Conservation (phyloP, 2,888 invertebrate genomes). For the Tipula vernalis region DNA sequence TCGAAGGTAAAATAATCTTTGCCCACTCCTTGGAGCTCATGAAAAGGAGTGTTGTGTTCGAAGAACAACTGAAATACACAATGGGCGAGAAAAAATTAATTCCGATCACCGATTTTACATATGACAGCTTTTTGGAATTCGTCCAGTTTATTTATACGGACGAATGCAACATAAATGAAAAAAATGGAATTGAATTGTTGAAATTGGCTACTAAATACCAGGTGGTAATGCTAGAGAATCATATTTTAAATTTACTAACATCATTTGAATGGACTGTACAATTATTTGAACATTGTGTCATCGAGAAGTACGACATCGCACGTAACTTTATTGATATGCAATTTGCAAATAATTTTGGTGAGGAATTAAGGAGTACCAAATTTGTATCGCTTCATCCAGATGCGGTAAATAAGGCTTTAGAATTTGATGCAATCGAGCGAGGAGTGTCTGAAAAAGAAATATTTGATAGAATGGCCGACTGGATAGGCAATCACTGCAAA, state of each 20-base stretch:
- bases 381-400: background rate
- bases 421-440: background rate
- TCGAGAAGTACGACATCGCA: background rate
- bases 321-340: background rate
- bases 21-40: background rate
- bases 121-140: background rate
- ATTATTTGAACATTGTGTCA: background rate
- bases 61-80: background rate
- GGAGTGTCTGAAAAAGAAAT: background rate
- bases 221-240: background rate
- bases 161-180: background rate
- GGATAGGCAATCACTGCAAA: background rate
- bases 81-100: background rate
- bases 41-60: background rate
- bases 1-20: background rate
- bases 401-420: background rate
- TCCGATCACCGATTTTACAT: background rate
- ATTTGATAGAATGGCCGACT: background rate
- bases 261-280: background rate
- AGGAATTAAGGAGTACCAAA: background rate
- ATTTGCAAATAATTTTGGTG: background rate
- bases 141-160: background rate
- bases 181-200: background rate
- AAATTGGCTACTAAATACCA: background rate
- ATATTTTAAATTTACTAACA: background rate